A percentile compares a stretch with the other conserved stretches of the same genome.
Evolutionary conservation across 2,888 invertebrate species (phyloP).

Genomic region (Neelides folsomi): DNA sequence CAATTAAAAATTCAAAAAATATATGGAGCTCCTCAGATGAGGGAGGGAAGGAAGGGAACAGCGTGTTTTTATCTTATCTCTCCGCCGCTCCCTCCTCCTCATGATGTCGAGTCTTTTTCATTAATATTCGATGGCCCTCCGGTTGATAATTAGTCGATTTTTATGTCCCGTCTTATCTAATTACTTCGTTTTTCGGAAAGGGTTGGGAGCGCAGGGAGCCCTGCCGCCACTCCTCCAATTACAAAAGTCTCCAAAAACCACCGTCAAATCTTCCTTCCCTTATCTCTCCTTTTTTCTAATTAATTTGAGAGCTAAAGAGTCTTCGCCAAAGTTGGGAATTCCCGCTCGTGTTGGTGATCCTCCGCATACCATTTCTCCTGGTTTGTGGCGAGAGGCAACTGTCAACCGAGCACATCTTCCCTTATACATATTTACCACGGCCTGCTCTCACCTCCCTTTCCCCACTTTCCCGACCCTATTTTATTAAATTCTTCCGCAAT

Average conservation of each 20-base stretch:
- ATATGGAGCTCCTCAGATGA: conserved; percentile 4
- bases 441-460: no score
- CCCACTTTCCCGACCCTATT: no score
- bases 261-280: neutral
- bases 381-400: no score
- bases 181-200: conserved; percentile 26
- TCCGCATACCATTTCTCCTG: no score
- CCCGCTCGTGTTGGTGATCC: conserved; percentile 3
- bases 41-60: conserved; percentile 5
- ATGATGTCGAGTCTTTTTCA: conserved; percentile 32
- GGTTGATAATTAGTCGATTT: conserved; percentile 34
- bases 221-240: neutral
- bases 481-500: no score
- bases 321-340: conserved; percentile 12
- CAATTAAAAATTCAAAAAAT: conserved; percentile 34
- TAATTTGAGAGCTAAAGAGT: conserved; percentile 33
- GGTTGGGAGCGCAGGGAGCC: neutral
- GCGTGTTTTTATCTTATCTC: conserved; percentile 22
- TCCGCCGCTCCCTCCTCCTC: conserved; percentile 15
- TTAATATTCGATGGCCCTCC: conserved; percentile 34
- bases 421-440: no score
- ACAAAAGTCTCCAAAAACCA: neutral
- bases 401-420: no score
- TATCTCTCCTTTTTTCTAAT: conserved; percentile 30
- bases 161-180: conserved; percentile 32